Percentiles rank a stretch among this genome's conserved stretches.
phyloP scores from a whole-genome alignment of 2,888 invertebrate species.

The Ceriagrion tenellum region DNA sequence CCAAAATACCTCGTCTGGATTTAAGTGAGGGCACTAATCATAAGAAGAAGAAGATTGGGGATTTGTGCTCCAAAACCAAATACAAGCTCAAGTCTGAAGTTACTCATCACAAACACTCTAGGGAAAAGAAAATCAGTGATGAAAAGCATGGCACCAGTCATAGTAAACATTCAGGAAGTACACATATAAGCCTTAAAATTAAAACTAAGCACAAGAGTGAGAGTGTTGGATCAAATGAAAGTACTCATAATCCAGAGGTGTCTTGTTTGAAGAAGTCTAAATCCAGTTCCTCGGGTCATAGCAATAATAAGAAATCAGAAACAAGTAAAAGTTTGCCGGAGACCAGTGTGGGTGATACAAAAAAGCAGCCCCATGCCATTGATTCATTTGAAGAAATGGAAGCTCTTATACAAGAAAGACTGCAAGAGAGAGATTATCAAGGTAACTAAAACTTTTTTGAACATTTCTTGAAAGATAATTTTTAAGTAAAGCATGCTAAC shows the following conservation, averaged over 20 bases:
- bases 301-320: background rate
- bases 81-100: background rate
- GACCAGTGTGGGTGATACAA: background rate
- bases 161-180: background rate
- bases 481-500: too few relatives aligned
- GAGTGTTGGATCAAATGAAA: background rate
- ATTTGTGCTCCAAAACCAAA: background rate
- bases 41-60: background rate
- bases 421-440: background rate
- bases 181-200: background rate
- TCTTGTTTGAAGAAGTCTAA: background rate
- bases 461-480: too few relatives aligned
- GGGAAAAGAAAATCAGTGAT: background rate
- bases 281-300: background rate
- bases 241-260: background rate
- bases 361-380: background rate
- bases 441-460: constrained; percentile 8
- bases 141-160: background rate
- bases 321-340: background rate
- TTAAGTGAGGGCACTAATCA: constrained; percentile 71
- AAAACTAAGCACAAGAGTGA: constrained; percentile 14
- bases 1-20: constrained; percentile 73
- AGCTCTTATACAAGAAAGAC: background rate
- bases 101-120: background rate
- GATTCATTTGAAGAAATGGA: constrained; percentile 38